Evolutionary conservation across 2,113 vertebrate species (phyloP).

Genomic region (Ginglymostoma cirratum): DNA sequence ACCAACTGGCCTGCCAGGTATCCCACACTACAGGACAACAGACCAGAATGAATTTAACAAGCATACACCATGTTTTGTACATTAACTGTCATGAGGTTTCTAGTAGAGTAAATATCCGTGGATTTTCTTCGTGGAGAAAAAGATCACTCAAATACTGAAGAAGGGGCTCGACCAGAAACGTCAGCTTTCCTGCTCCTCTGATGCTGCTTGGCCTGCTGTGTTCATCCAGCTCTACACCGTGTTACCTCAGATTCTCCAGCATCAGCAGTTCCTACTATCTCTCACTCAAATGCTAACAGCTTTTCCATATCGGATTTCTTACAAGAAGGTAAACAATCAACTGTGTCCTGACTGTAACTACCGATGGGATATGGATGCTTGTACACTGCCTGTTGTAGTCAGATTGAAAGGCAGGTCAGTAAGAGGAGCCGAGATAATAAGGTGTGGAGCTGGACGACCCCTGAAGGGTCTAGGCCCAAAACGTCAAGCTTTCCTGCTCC

Average conservation of each 20-base stretch:
- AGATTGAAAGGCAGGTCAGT: neutral
- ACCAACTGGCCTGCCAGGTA: constrained; percentile 76
- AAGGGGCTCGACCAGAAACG: too few relatives aligned
- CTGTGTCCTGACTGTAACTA: neutral
- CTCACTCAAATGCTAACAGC: neutral
- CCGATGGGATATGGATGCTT: neutral
- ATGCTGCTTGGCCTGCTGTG: too few relatives aligned
- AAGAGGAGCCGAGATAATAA: too few relatives aligned
- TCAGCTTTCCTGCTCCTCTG: too few relatives aligned
- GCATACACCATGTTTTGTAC: too few relatives aligned
- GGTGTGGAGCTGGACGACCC: too few relatives aligned
- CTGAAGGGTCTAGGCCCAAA: too few relatives aligned
- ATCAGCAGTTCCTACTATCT: neutral
- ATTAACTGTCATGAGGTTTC: neutral
- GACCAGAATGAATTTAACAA: neutral
- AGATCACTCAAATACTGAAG: too few relatives aligned
- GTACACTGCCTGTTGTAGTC: neutral
- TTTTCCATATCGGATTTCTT: neutral
- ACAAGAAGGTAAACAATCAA: neutral
- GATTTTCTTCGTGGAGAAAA: neutral
- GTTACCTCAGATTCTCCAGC: too few relatives aligned
- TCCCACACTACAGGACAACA: constrained; percentile 62
- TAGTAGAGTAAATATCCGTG: neutral
- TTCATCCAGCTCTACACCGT: too few relatives aligned
- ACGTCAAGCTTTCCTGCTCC: too few relatives aligned